Base-by-base conservation (phyloP, 2,797 vertebrate genomes). In the Sarcophilus harrisii region DNA sequence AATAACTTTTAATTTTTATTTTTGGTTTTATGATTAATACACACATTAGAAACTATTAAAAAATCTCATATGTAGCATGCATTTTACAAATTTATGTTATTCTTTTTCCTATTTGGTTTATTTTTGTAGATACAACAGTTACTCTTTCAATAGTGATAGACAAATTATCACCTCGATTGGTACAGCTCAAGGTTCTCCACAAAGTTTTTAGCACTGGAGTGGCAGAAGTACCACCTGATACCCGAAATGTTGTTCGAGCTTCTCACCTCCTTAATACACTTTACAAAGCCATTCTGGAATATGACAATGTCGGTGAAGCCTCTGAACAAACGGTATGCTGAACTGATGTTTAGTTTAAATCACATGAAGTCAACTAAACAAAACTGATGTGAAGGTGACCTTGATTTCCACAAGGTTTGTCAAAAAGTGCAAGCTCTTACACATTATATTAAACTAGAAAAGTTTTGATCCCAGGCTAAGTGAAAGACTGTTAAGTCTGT, bases 221-320 rank as follows among this genome's bases (percentile, higher is more conserved):
- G 24, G 99, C 99, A 0, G 99, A 99, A 96, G 99, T 99, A 1
- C 99, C 99, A 0, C 99, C 99, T 0, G 99, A 99, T 93, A 99
- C 99, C 2, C 99, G 99, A 5, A 99, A 99, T 30, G 99, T 99
- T 14, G 99, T 99, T 30, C 99, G 99, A 96, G 99, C 99, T 0
- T 99, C 99, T 38, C 99, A 99, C 97, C 98, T 99, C 93, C 99
- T 99, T 95, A 99, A 99, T 98, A 99, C 99, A 0, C 98, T 99
- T 90, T 99, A 99, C 99, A 99, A 99, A 98, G 99, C 99, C 57
- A 99, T 99, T 97, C 99, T 99, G 0, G 99, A 99, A 94, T 99
- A 99, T 14, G 99, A 99, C 99, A 99, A 99, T 0, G 99, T 99
- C 21, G 99, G 99, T 73, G 99, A 99, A 98, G 99, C 99, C 0